Base-by-base conservation (phyloP, 2,797 vertebrate genomes). In the Cynodonichthys magdalenae region DNA sequence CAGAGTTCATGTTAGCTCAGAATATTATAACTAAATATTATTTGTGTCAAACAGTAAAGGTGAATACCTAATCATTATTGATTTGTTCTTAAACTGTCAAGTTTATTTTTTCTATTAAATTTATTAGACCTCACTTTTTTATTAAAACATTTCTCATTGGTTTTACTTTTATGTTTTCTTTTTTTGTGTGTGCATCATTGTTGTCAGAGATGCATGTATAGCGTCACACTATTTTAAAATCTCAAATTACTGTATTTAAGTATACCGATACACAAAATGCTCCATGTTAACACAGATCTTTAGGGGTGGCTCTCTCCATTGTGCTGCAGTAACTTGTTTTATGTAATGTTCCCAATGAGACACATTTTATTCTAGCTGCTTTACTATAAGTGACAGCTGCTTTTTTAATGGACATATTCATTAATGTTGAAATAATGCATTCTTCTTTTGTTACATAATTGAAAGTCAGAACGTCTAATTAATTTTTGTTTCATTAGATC, bases 401-500 rank as follows among this genome's bases (percentile, higher is more conserved):
- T 49, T 42, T 24, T 24, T 24, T 24, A 24, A 24, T 24, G 3
- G 24, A 24, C 3, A 24, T 24, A 24, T 24, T 24, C 24, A 24
- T 24, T 24, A 24, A 24, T 24, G 24, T 24, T 2, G 24, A 24
- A 24, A 24, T 24, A 24, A n/a, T 39, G 36, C 19, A 48, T n/a
- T 12, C 3, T 20, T 18, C 29, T 45, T 42, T 17, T 45, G 17
- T 15, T 3, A 36, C 24, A 17, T 34, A 48, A 12, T 19, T 9
- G 11, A 18, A 51, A 15, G 6, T 41, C 7, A 41, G 15, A 54
- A 19, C 29, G 39, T 15, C 8, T 47, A 0, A 54, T 59, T 12
- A 48, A 9, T 42, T 55, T 52, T 10, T 80, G 20, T 85, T 10
- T 75, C 1, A 65, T 71, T n/a, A 99, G 98, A 99, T 92, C 98